Conservation (phyloP, 2,888 invertebrate species). For the Andrena praecox region DNA sequence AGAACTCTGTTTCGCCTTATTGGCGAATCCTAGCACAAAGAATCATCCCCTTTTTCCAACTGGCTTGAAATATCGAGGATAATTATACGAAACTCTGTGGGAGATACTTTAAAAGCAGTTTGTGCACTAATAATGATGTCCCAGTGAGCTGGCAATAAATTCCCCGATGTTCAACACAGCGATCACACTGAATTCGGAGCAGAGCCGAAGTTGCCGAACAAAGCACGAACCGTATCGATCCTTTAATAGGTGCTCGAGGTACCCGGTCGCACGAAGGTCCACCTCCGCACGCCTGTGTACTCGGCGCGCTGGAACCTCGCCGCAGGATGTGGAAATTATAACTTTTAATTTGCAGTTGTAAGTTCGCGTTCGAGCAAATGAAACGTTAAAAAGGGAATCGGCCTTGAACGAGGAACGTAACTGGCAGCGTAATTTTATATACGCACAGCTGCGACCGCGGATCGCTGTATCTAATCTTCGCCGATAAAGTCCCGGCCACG, state of each 20-base stretch:
- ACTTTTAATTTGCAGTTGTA: constrained; percentile 3
- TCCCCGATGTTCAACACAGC: constrained; percentile 6
- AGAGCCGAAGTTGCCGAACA: constrained; percentile 32
- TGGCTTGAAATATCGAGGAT: too few species aligned
- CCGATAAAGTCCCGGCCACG: constrained; percentile 65
- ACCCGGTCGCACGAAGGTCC: constrained; percentile 30
- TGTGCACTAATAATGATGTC: not conserved
- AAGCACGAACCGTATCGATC: constrained; percentile 44
- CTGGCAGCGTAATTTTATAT: constrained; percentile 55
- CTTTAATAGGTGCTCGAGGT: constrained; percentile 30
- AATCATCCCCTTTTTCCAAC: too few species aligned
- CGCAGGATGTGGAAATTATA: constrained; percentile 19
- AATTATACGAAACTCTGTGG: too few species aligned
- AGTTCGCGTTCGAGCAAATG: not conserved
- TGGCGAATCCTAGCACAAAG: too few species aligned
- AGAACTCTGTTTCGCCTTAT: too few species aligned
- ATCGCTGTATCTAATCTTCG: constrained; percentile 70
- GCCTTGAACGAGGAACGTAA: constrained; percentile 43
- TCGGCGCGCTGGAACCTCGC: not conserved
- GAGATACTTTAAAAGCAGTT: not conserved
- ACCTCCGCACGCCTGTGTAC: not conserved
- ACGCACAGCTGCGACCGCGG: constrained; percentile 35
- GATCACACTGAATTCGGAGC: constrained; percentile 24
- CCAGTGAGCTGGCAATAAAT: not conserved
- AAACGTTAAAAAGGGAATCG: constrained; percentile 17